Conservation (phyloP, 2,113 vertebrate genomes). For the Scomber scombrus region DNA sequence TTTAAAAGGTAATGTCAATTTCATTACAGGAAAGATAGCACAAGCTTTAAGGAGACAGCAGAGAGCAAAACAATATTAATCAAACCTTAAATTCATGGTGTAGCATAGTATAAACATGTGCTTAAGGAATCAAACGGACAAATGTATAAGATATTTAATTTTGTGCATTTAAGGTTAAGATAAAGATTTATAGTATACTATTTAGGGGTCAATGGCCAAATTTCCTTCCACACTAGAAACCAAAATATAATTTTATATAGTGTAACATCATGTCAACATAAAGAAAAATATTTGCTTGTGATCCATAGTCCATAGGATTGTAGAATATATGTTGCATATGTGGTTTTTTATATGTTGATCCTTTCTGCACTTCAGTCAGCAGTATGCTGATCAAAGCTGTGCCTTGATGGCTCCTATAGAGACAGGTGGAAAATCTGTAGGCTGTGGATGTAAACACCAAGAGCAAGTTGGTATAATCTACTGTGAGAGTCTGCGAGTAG, state of each 20-base stretch:
- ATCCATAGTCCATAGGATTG: background rate
- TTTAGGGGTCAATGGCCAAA: background rate
- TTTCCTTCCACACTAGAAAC: background rate
- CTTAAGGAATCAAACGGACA: too few species aligned
- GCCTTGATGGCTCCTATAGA: slow-evolving; percentile 23
- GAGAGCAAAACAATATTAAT: too few species aligned
- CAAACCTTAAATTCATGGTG: too few species aligned
- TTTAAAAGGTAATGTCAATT: slow-evolving; percentile 2
- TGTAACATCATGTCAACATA: background rate
- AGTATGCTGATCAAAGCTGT: background rate
- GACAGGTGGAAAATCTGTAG: slow-evolving; percentile 26
- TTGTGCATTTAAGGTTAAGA: too few species aligned
- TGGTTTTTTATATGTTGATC: slow-evolving; percentile 2
- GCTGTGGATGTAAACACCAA: background rate
- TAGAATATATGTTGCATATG: background rate
- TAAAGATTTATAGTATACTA: too few species aligned
- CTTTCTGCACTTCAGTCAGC: slow-evolving; percentile 15
- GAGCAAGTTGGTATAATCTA: slow-evolving; percentile 43
- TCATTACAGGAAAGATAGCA: background rate
- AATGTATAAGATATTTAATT: too few species aligned
- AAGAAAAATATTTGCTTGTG: background rate
- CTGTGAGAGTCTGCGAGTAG: slow-evolving; percentile 45
- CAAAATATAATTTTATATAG: background rate
- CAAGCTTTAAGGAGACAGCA: too few species aligned
- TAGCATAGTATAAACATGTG: too few species aligned